Evolutionary conservation across 2,113 vertebrate genomes (phyloP), one percentile per base, ranked within the genome.

Genomic region (Leptodactylus fuscus): DNA sequence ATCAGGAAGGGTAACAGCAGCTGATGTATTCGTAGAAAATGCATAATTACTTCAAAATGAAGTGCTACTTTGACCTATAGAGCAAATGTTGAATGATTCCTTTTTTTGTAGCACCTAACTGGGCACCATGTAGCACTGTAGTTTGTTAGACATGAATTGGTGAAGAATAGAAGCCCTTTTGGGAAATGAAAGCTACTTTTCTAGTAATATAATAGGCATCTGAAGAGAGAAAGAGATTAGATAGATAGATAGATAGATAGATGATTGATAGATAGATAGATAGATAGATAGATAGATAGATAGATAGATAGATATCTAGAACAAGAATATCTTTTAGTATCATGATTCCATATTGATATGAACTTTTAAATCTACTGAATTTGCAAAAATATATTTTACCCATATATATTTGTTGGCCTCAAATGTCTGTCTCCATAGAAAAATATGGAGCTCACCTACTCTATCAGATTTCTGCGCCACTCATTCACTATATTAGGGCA

Each of bases 1-100:
- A 86, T 81, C 84, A 86, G 84, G 76, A 86, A 86, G 84, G 84
- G 49, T 73, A 81, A 86, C 38, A 81, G 77, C 77, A 86, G 84
- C 76, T 86, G 84, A 86, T 86, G 76, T 73, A 81, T 86, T 86
- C 46, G 18, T 18, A 22, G 51, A 86, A 86, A 86, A 73, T 73
- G 76, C 84, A 81, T 86, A 86, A 81, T 86, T 79, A 81, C 76
- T 73, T 81, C 34, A 86, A 86, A 78, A 81, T 48, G 71, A 65
- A 85, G 74, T 53, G 74, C 77, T 48, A 36, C 83, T 71, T 85
- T 85, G 62, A 80, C 84, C 78, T 73, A 80, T 22, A 81, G 65
- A 79, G 75, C 76, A 71, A 86, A 86, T 58, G 77, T 77, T 73
- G 67, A 85, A 85, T 80, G 53, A 80, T 80, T 80, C 13, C 13